Percentiles rank a stretch among this genome's conserved stretches.
phyloP scores from a whole-genome alignment of 2,113 vertebrate species.

The Strix aluco region DNA sequence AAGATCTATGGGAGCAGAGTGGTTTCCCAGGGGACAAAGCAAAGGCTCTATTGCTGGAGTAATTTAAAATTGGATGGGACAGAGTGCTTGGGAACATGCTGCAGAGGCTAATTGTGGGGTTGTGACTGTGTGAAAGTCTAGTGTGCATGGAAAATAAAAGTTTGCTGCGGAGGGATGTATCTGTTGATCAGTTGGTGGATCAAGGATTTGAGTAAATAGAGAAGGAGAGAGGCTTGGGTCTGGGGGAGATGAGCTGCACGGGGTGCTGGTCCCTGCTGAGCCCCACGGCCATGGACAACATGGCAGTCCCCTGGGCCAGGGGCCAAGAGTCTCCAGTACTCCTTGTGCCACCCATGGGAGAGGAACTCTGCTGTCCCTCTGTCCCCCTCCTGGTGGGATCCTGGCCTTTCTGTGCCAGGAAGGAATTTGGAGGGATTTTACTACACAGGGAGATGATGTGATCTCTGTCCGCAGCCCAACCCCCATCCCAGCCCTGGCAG shows the following conservation, averaged over 20 bases:
- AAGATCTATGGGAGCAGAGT: constrained; percentile 17
- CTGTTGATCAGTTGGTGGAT: background rate
- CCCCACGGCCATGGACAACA: rapidly evolving
- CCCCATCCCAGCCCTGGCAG: background rate
- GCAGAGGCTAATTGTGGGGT: constrained; percentile 30
- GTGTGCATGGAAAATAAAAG: background rate
- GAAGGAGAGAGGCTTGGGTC: background rate
- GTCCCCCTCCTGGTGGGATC: background rate
- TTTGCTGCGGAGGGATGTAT: background rate
- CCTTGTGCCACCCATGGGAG: rapidly evolving
- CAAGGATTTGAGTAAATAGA: background rate
- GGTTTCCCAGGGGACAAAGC: constrained; percentile 26
- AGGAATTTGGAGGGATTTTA: background rate
- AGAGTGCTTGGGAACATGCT: constrained; percentile 62
- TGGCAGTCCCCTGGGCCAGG: background rate
- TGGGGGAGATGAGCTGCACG: background rate
- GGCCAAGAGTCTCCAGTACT: background rate
- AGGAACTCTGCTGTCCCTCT: background rate
- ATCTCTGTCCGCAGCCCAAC: background rate
- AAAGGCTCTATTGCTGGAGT: constrained; percentile 24
- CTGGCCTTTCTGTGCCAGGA: background rate
- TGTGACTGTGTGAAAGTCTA: constrained; percentile 17
- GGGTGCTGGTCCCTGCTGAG: background rate
- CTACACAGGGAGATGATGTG: background rate
- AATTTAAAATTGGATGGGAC: constrained; percentile 67